Base-by-base conservation (phyloP, 2,797 vertebrate species). In the Pseudochirops cupreus region DNA sequence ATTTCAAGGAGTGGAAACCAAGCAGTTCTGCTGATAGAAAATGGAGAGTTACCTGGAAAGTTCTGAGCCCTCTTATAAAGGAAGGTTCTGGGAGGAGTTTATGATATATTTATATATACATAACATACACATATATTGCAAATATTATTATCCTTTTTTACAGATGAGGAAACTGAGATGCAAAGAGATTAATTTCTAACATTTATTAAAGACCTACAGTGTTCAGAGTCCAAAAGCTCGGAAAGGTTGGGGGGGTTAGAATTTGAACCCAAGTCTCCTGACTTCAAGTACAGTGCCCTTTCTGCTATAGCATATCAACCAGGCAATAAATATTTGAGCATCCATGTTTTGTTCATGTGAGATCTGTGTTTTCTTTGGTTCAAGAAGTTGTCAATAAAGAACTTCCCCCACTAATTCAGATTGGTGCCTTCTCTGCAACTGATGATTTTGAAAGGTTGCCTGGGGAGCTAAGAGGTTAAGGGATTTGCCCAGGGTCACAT, bases 81-180 rank as follows among this genome's bases (percentile, higher is more conserved):
- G 62, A 67, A n/a, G 14, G 14, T 14, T 16, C 31, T n/a, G 5
- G 33, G 62, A 67, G 14, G 4, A 67, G 28, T 67, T 33, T 67
- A 16, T 59, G 13, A 59, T 16, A 33, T 62, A 33, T 13, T 33
- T 62, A 16, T 33, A 62, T 33, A 59, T 62, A 3, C 58, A 33
- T 62, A 62, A 62, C n/a, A 67, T 67, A 67, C 14, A 0, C 6
- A 67, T 67, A 5, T 67, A n/a, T n/a, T n/a, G 33, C 31, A 67
- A n/a, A 16, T 95, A 46, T 39, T 82, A 87, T 93, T 57, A 62
- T 93, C n/a, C 92, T 57, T 52, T 59, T 50, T 91, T 24, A 91
- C 5, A 93, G n/a, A 39, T 46, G 14, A 13, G 39, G 11, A 92
- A 57, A 31, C 29, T 1, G 1, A 92, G 4, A 46, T 55, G 53